A percentile compares a stretch with the other conserved stretches of the same genome.
These are phyloP conservation scores for Valencia hispanica DNA, from an alignment of 2,797 vertebrate species.

Conservation along the genomic window DNA sequence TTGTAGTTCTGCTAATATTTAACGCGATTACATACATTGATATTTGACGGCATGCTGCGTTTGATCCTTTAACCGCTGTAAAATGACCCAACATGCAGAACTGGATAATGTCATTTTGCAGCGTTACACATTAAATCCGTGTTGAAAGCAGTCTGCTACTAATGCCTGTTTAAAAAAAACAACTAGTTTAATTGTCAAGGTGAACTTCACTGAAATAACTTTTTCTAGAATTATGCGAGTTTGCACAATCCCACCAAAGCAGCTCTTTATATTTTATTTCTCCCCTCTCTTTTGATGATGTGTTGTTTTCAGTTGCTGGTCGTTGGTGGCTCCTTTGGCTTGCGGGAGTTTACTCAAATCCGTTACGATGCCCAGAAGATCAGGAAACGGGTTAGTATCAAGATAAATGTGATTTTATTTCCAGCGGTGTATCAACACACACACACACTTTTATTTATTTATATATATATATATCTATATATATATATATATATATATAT, in stretches of 20 bases:
- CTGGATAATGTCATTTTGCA: neutral
- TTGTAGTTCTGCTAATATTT: neutral
- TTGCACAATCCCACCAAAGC: too few species aligned
- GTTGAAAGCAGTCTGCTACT: neutral
- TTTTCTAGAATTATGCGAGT: neutral
- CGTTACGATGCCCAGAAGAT: constrained; percentile 90
- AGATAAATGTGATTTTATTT: neutral
- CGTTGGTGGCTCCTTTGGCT: constrained; percentile 92
- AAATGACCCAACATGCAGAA: neutral
- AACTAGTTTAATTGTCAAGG: neutral
- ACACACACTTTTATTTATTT: too few species aligned
- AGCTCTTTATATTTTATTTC: too few species aligned
- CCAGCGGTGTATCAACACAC: neutral
- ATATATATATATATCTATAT: too few species aligned
- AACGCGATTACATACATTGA: too few species aligned
- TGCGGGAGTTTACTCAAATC: constrained; percentile 93
- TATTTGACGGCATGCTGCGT: neutral
- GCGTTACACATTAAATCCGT: neutral
- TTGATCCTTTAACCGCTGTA: neutral
- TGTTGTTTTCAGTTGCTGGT: constrained; percentile 85
- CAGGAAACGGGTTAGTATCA: constrained; percentile 80
- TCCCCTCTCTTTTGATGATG: neutral
- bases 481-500: too few species aligned
- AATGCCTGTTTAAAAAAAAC: neutral
- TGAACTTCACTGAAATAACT: neutral